Conservation (phyloP, 2,797 vertebrate species). For the Arrhamphus sclerolepis region DNA sequence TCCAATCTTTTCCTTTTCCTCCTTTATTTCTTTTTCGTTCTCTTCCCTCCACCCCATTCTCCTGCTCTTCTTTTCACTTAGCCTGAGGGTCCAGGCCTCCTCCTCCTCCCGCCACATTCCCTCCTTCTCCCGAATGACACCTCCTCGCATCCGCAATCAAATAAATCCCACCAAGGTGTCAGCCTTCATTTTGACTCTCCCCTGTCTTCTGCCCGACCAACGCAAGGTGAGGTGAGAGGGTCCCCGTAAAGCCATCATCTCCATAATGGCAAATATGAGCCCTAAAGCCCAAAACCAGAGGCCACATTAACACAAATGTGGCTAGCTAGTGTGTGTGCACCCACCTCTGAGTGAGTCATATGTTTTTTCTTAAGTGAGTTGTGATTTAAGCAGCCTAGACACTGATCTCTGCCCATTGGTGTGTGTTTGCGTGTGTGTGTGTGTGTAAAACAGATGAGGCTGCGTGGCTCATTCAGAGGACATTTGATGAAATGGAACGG, state of each 20-base stretch:
- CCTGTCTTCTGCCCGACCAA: conserved; percentile 60
- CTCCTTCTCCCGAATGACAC: conserved; percentile 73
- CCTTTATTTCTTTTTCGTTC: conserved; percentile 33
- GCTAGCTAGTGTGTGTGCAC: conserved; percentile 47
- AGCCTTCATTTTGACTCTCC: conserved; percentile 76
- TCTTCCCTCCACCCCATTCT: conserved; percentile 37
- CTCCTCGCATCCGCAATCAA: conserved; percentile 79
- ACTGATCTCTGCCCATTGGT: conserved; percentile 68
- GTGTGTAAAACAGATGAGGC: conserved; percentile 69
- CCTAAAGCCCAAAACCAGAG: conserved; percentile 73
- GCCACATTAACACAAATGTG: conserved; percentile 76
- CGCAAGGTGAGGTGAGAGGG: conserved; percentile 73
- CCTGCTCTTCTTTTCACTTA: conserved; percentile 61
- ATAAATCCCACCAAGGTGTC: conserved; percentile 81
- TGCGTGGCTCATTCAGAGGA: conserved; percentile 71
- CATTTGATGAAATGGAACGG: conserved; percentile 82
- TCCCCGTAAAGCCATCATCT: conserved; percentile 77
- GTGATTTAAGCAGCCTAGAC: conserved; percentile 80
- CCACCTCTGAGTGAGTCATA: conserved; percentile 48
- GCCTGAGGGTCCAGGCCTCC: conserved; percentile 40
- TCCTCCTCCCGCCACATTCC: conserved; percentile 19
- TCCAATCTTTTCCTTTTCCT: conserved; percentile 46
- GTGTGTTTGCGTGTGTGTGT: conserved; percentile 51
- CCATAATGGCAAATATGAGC: conserved; percentile 82
- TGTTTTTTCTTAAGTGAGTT: conserved; percentile 77